Conservation (phyloP, 2,113 vertebrate genomes). For the Illadopsis cleaveri region DNA sequence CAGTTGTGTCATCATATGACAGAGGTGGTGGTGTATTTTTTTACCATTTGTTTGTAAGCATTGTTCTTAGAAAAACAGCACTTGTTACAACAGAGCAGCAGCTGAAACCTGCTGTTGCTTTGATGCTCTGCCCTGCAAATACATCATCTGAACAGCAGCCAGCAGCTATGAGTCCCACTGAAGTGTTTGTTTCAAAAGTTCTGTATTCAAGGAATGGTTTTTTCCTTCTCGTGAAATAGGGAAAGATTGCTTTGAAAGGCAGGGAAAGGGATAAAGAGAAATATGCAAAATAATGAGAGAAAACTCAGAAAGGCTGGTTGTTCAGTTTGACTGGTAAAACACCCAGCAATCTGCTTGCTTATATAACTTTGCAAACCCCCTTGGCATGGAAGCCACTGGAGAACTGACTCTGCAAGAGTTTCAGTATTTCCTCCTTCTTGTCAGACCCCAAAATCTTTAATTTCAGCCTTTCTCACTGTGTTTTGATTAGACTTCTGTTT, state of each 20-base stretch:
- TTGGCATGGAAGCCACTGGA: not conserved
- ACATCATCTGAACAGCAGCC: conserved; percentile 38
- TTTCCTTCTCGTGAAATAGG: not conserved
- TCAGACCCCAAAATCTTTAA: not conserved
- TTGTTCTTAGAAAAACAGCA: not conserved
- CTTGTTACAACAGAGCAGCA: not conserved
- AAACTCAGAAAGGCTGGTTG: not conserved
- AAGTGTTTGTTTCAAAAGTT: not conserved
- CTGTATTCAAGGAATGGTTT: not conserved
- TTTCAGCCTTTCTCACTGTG: not conserved
- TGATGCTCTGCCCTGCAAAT: conserved; percentile 42
- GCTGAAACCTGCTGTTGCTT: conserved; percentile 41
- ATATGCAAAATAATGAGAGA: not conserved
- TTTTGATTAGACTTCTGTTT: conserved; percentile 21
- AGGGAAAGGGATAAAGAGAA: not conserved
- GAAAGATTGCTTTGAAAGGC: not conserved
- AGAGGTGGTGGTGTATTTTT: not conserved
- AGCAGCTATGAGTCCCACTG: conserved; percentile 2
- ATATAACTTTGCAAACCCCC: not conserved
- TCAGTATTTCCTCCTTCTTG: conserved; percentile 19
- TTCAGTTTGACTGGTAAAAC: not conserved
- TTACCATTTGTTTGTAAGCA: conserved; percentile 3
- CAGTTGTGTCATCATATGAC: not conserved
- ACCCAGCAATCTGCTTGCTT: not conserved
- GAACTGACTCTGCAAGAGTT: not conserved